phyloP scores from a whole-genome alignment of 1,140 invertebrate genomes.

The Phthorimaea operculella region DNA sequence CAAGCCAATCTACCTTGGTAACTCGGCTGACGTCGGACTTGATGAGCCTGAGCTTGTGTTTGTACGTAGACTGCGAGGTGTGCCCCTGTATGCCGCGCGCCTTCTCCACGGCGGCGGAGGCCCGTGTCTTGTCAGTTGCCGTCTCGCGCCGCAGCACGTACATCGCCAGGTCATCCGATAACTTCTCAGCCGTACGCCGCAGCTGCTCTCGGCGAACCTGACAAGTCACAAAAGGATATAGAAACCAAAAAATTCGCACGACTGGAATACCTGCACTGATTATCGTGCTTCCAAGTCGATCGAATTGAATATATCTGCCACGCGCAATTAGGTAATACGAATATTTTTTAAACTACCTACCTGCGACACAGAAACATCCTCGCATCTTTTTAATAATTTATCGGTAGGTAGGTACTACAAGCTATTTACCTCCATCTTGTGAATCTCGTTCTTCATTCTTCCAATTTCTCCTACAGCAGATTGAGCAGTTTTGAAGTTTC shows the following conservation, averaged over 20 bases:
- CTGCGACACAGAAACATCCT: no score
- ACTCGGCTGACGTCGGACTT: slow-evolving; percentile 46
- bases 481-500: slow-evolving; percentile 73
- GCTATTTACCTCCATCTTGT: slow-evolving; percentile 76
- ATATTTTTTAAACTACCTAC: no score
- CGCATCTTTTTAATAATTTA: no score
- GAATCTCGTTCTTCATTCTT: slow-evolving; percentile 82
- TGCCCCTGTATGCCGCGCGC: slow-evolving; percentile 28
- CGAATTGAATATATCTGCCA: no score
- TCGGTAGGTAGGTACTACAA: no score
- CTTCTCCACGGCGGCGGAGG: slow-evolving; percentile 44
- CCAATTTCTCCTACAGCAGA: slow-evolving; percentile 76
- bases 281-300: no score
- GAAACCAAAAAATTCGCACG: no score
- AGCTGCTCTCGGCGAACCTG: slow-evolving; percentile 74
- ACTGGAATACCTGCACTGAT: no score
- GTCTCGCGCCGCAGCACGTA: slow-evolving; percentile 77
- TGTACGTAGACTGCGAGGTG: slow-evolving; percentile 50
- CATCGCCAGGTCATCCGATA: slow-evolving; percentile 80
- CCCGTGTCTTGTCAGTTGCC: slow-evolving; percentile 47
- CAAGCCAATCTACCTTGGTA: slow-evolving; percentile 36
- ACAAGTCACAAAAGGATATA: background rate
- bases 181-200: slow-evolving; percentile 77
- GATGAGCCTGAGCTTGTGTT: slow-evolving; percentile 50
- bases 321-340: no score